Conservation (phyloP, 2,888 invertebrate species). For the Cataglyphis livida region DNA sequence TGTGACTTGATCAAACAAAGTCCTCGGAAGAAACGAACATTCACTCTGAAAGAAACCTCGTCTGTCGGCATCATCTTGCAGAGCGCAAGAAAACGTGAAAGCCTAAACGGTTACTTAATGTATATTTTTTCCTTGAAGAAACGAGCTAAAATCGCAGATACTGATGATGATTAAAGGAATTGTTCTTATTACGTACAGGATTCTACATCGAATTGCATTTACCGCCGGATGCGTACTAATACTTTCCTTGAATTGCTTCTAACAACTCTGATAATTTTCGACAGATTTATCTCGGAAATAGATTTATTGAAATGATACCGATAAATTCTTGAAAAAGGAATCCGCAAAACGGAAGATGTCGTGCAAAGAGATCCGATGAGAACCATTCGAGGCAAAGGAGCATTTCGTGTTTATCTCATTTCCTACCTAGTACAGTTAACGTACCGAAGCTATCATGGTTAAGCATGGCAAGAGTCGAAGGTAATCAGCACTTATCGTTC, state of each 20-base stretch:
- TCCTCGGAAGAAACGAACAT: conserved; percentile 44
- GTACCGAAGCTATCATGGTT: conserved; percentile 25
- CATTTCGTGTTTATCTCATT: conserved; percentile 32
- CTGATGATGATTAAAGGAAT: conserved; percentile 11
- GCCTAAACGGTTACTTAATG: conserved; percentile 22
- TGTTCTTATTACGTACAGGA: conserved; percentile 12
- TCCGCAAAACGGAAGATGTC: conserved; percentile 29
- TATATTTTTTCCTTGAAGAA: conserved; percentile 22
- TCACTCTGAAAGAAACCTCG: conserved; percentile 6
- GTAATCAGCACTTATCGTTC: conserved; percentile 49
- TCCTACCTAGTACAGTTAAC: conserved; percentile 46
- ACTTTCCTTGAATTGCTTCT: not conserved
- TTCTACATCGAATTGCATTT: conserved; percentile 7
- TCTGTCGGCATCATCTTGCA: conserved; percentile 18
- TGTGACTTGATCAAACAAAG: conserved; percentile 57
- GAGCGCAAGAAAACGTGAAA: conserved; percentile 9
- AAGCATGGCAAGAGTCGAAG: conserved; percentile 42
- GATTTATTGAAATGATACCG: conserved; percentile 10
- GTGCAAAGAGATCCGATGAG: conserved; percentile 18
- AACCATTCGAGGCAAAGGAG: conserved; percentile 33
- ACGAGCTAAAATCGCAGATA: conserved; percentile 20
- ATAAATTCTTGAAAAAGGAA: conserved; percentile 14
- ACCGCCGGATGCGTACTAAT: conserved; percentile 34
- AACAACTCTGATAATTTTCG: conserved; percentile 7
- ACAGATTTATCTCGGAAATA: conserved; percentile 29